Conservation (phyloP, 2,797 vertebrate species). For the Bufotes viridis region DNA sequence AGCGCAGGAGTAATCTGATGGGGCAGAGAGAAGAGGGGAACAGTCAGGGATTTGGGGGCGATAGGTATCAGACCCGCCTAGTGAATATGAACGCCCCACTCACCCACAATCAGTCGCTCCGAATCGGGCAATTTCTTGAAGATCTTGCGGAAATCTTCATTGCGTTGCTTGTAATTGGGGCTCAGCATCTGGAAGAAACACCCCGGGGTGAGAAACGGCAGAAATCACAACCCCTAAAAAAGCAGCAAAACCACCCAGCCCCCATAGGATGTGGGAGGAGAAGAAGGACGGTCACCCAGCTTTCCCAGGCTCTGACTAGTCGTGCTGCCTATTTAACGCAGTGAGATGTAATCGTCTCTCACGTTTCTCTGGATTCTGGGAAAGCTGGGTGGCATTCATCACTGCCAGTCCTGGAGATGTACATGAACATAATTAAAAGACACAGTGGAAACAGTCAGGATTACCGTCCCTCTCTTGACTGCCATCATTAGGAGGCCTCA, state of each 20-base stretch:
- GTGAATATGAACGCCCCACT: conserved; percentile 58
- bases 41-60: background rate
- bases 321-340: no score
- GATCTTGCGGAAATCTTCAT: conserved; percentile 90
- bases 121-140: conserved; percentile 90
- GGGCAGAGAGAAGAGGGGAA: background rate
- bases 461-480: no score
- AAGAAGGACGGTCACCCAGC: no score
- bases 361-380: no score
- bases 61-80: fast-evolving
- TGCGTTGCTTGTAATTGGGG: conserved; percentile 90
- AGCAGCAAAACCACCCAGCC: background rate
- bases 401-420: no score
- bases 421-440: no score
- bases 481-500: no score
- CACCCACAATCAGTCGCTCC: conserved; percentile 90
- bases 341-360: no score
- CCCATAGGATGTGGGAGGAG: no score
- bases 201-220: conserved; percentile 30
- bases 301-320: no score
- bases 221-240: background rate
- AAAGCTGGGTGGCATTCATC: no score
- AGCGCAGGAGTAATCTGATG: conserved; percentile 90
- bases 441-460: no score
- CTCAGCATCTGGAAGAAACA: conserved; percentile 82